Conservation (phyloP, 2,888 invertebrate genomes). For the Athetis lepigone region DNA sequence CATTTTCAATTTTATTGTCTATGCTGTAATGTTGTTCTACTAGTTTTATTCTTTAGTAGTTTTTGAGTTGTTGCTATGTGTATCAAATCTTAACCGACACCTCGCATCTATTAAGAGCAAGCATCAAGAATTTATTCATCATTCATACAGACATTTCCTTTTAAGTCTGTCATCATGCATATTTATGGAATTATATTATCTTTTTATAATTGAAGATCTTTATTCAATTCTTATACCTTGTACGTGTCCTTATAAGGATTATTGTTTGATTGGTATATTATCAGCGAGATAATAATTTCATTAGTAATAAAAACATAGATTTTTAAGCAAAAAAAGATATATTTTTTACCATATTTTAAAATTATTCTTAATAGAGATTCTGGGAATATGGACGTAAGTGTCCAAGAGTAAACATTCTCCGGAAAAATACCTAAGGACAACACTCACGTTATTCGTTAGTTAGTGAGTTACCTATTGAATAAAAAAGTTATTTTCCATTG, state of each 20-base stretch:
- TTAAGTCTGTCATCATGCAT: constrained; percentile 54
- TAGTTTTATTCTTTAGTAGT: neutral
- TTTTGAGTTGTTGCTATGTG: constrained; percentile 7
- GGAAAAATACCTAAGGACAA: constrained; percentile 62
- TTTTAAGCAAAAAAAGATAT: constrained; percentile 2
- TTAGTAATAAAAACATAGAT: neutral
- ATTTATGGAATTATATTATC: constrained; percentile 58
- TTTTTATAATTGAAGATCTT: constrained; percentile 53
- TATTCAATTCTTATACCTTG: constrained; percentile 56
- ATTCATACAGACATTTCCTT: constrained; percentile 53
- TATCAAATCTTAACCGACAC: constrained; percentile 20
- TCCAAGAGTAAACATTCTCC: constrained; percentile 62
- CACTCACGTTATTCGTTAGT: constrained; percentile 46
- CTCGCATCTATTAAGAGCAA: constrained; percentile 35
- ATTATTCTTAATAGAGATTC: constrained; percentile 45
- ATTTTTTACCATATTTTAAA: neutral
- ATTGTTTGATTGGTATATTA: constrained; percentile 55
- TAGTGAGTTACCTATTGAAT: constrained; percentile 14
- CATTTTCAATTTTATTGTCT: constrained; percentile 3
- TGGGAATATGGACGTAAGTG: constrained; percentile 57
- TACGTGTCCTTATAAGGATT: constrained; percentile 46
- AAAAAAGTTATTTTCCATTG: constrained; percentile 24
- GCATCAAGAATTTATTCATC: constrained; percentile 50
- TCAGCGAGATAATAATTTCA: constrained; percentile 23
- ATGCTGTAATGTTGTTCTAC: neutral